Percentiles rank a stretch among this genome's conserved stretches.
Conservation (phyloP, 2,888 invertebrate genomes). For the Spilarctia lutea region DNA sequence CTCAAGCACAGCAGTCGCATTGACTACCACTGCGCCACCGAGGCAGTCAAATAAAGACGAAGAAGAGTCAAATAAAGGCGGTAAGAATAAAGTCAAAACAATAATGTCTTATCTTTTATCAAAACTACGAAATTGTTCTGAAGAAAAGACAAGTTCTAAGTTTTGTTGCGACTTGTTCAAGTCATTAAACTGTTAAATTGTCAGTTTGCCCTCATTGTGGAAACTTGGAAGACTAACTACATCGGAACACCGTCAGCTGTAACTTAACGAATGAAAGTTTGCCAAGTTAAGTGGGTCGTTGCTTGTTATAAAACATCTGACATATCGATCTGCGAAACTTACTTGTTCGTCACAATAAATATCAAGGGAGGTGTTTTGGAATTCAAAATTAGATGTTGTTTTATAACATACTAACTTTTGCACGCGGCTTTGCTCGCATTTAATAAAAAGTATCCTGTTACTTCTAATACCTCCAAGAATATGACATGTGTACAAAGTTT, state of each 20-base stretch:
- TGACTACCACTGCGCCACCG: too few relatives aligned
- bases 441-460: too few relatives aligned
- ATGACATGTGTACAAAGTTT: too few relatives aligned
- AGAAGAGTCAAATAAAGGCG: too few relatives aligned
- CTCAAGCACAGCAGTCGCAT: too few relatives aligned
- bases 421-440: too few relatives aligned
- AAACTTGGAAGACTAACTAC: constrained; percentile 48
- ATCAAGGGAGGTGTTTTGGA: not conserved
- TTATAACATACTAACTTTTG: too few relatives aligned
- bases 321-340: constrained; percentile 35
- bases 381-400: not conserved
- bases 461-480: too few relatives aligned
- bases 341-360: constrained; percentile 18
- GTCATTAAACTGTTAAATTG: constrained; percentile 56
- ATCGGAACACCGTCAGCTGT: constrained; percentile 45
- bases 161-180: constrained; percentile 48
- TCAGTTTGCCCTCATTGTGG: constrained; percentile 51
- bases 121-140: constrained; percentile 39
- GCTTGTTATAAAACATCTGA: constrained; percentile 42
- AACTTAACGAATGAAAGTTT: constrained; percentile 51
- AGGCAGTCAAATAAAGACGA: too few relatives aligned
- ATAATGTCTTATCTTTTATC: constrained; percentile 5
- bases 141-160: constrained; percentile 39
- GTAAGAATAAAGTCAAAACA: not conserved
- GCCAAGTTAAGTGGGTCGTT: constrained; percentile 51